Base-by-base conservation (phyloP, 2,113 vertebrate genomes). In the Orcinus orca region DNA sequence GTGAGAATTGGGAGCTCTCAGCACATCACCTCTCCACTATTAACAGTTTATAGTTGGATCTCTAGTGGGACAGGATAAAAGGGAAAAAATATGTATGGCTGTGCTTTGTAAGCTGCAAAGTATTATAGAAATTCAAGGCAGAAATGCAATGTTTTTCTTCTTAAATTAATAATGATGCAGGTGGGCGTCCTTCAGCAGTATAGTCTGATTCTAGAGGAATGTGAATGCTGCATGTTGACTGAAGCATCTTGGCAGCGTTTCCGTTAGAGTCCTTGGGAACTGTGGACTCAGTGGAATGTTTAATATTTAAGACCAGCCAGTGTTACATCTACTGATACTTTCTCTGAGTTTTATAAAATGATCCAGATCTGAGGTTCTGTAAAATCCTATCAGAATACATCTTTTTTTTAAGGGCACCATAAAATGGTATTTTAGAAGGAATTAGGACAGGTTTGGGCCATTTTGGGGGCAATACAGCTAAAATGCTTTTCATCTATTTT, bases 381-480 rank as follows among this genome's bases (percentile, higher is more conserved):
- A 84, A 94, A 68, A 85, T 38, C 29, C 36, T 81, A 41, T 87
- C 77, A 81, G 38, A 94, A 77, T 89, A 36, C 26, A 86, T 89
- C 21, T 92, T 21, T 83, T 58, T 58, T 95, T 94, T 55, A 97
- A 95, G 63, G 68, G 18, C 15, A 81, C 10, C 31, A 44, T 25
- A 33, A 82, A 82, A 82, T 81, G 18, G 8, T 79, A 96, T 95
- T 95, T 96, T 90, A 77, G 83, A 96, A 96, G 23, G 23, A 85
- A 80, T 82, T 83, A 88, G 50, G 58, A 80, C 41, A 86, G 63
- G 14, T 29, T 63, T 53, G 63, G 65, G 29, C 6, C 44, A 36
- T 29, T 58, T 95, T 6, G 11, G 20, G 3, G 33, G 15, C 2
- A 80, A 41, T 73, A 86, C 4, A 94, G n/a, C 18, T 92, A 55